phyloP scores from a whole-genome alignment of 1,140 invertebrate species.

The Zaprionus taronus region DNA sequence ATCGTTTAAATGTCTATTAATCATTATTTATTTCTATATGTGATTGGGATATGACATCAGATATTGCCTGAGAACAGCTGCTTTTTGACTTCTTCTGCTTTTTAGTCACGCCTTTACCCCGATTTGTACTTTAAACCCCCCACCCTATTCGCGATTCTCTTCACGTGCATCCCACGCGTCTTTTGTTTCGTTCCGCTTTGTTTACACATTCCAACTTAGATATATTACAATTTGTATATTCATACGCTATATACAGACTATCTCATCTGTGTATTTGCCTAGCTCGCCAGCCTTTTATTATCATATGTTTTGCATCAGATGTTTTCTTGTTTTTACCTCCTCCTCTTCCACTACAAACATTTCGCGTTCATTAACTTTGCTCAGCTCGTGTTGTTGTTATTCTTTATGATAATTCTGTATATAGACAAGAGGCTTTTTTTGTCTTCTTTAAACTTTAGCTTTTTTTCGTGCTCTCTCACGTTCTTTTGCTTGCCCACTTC shows the following conservation, averaged over 20 bases:
- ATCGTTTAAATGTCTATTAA: background rate
- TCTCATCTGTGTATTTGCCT: slow-evolving; percentile 8
- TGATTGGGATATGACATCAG: slow-evolving; percentile 40
- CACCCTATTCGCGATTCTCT: slow-evolving; percentile 32
- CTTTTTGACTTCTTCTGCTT: slow-evolving; percentile 25
- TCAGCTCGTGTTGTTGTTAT: slow-evolving; percentile 35
- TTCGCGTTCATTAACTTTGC: slow-evolving; percentile 63
- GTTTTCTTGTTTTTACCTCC: slow-evolving; percentile 43
- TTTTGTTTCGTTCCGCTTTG: slow-evolving; percentile 46
- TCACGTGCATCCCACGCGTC: slow-evolving; percentile 55
- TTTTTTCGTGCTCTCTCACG: slow-evolving; percentile 36
- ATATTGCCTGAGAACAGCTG: slow-evolving; percentile 27
- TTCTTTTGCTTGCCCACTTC: slow-evolving; percentile 25
- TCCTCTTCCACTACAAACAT: slow-evolving; percentile 50
- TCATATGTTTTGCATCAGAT: slow-evolving; percentile 70
- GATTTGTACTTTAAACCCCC: slow-evolving; percentile 54
- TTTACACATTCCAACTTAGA: slow-evolving; percentile 28
- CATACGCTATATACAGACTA: background rate
- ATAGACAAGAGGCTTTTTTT: slow-evolving; percentile 32
- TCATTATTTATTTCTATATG: slow-evolving; percentile 23
- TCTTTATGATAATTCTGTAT: slow-evolving; percentile 55
- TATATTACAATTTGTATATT: slow-evolving; percentile 22
- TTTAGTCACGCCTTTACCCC: slow-evolving; percentile 49
- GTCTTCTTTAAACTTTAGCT: slow-evolving; percentile 13
- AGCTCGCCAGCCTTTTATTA: slow-evolving; percentile 31